Evolutionary conservation across 30 jellyfish, hydroid and myxozoan species (phyloP), one percentile per base, ranked within the genome.

Genomic region (Turritopsis rubra): DNA sequence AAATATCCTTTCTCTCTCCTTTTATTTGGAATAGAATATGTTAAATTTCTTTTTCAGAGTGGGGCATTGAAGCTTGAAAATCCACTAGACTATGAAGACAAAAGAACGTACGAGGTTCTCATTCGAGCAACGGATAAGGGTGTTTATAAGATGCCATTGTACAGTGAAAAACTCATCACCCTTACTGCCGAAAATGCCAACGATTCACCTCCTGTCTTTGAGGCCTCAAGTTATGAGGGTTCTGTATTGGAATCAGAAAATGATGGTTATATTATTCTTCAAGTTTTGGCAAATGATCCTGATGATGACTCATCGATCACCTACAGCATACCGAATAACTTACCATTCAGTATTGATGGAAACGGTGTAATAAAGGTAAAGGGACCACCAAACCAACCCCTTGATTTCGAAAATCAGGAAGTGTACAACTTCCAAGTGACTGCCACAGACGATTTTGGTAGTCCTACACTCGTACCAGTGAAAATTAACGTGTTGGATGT

Each of bases 261-360:
- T 17, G 88, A 66, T 17, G 96, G 90, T 9, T 65, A 89, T 26
- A 21, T 52, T 28, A 93, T 89, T 1, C 85, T 82, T 52, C 84
- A 88, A 21, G 96, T 89, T 7, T 54, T 21, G 21, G 96, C 96
- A 16, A 78, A 85, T 0, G 96, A 89, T 66, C 72, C 66, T 28
- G 96, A 89, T 73, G 77, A 23, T n/a, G 22, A 68, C 21, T 0
- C 77, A 9, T 23, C 30, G 9, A 27, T 68, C 0, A 7, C 77
- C 16, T 68, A 68, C 19, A 9, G 31, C 16, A 68, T 68, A 7
- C 77, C 77, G 19, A 68, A 16, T 7, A 27, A 27, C 21, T 68
- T 68, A 68, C 77, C 77, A 68, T 68, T 68, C 30, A 27, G 31
- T 68, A 68, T 68, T 68, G 77, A 68, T 68, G 31, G 30, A 68